A percentile compares a stretch with the other conserved stretches of the same genome.
Evolutionary conservation across 2,113 vertebrate genomes (phyloP).

Genomic region (Egretta garzetta): DNA sequence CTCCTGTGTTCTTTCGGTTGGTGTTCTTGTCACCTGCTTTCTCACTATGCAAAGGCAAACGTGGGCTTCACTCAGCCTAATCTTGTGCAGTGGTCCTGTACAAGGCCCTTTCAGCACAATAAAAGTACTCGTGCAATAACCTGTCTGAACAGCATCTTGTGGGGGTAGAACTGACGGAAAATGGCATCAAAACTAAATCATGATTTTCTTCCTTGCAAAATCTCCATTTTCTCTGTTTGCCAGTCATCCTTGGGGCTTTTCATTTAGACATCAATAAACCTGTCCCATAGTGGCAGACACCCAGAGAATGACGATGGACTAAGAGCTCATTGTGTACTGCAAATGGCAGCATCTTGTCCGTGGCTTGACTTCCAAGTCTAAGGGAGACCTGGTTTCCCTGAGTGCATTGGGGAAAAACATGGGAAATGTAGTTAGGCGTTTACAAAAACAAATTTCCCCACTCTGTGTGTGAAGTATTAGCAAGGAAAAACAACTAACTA

Average conservation of each 20-base stretch:
- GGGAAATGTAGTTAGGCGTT: background rate
- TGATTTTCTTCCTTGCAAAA: background rate
- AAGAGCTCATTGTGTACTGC: background rate
- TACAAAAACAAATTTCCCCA: background rate
- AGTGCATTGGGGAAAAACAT: background rate
- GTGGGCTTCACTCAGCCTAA: background rate
- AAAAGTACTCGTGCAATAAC: background rate
- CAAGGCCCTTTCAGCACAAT: rapidly evolving
- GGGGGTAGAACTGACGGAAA: background rate
- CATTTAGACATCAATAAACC: background rate
- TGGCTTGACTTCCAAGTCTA: background rate
- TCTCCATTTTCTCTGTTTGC: background rate
- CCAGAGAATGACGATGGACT: background rate
- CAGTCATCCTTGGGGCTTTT: background rate
- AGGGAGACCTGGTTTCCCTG: background rate
- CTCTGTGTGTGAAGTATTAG: background rate
- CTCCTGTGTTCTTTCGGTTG: background rate
- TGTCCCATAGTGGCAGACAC: background rate
- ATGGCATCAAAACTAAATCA: background rate
- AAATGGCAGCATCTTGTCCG: background rate
- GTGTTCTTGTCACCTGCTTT: background rate
- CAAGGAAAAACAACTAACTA: background rate
- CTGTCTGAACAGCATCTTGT: rapidly evolving
- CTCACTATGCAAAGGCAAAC: background rate
- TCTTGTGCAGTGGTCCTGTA: background rate